Evolutionary conservation across 2,888 invertebrate species (phyloP).

Genomic region (Scelioninae gen. 2): DNA sequence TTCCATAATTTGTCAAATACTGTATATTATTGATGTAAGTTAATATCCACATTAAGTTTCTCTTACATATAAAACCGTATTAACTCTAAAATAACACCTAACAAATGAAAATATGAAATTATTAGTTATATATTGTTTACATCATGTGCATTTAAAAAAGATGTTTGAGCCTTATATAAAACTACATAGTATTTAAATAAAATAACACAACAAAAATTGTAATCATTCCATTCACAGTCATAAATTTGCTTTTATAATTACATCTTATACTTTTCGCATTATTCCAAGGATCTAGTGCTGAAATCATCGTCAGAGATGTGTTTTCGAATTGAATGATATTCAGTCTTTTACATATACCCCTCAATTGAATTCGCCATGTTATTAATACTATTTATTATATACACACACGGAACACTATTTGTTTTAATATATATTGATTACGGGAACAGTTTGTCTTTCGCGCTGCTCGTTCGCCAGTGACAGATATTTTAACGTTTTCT

Average conservation of each 20-base stretch:
- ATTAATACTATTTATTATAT: conserved; percentile 43
- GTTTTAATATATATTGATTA: conserved; percentile 23
- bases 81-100: conserved; percentile 38
- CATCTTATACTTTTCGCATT: conserved; percentile 25
- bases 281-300: conserved; percentile 27
- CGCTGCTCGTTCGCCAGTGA: conserved; percentile 13
- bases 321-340: conserved; percentile 37
- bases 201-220: conserved; percentile 20
- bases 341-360: conserved; percentile 50
- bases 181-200: conserved; percentile 29
- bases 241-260: conserved; percentile 29
- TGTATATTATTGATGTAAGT: conserved; percentile 27
- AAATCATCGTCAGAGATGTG: conserved; percentile 36
- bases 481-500: too few relatives aligned
- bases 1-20: conserved; percentile 39
- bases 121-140: conserved; percentile 3
- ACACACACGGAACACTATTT: conserved; percentile 43
- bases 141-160: conserved; percentile 16
- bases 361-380: conserved; percentile 26
- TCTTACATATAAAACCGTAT: conserved; percentile 41
- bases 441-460: conserved; percentile 8
- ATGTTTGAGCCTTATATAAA: conserved; percentile 42
- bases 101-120: conserved; percentile 22
- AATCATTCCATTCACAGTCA: conserved; percentile 11
- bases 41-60: conserved; percentile 34